These are phyloP conservation scores for Eubucco bourcierii DNA, from an alignment of 2,113 vertebrate species.

Conservation along the genomic window DNA sequence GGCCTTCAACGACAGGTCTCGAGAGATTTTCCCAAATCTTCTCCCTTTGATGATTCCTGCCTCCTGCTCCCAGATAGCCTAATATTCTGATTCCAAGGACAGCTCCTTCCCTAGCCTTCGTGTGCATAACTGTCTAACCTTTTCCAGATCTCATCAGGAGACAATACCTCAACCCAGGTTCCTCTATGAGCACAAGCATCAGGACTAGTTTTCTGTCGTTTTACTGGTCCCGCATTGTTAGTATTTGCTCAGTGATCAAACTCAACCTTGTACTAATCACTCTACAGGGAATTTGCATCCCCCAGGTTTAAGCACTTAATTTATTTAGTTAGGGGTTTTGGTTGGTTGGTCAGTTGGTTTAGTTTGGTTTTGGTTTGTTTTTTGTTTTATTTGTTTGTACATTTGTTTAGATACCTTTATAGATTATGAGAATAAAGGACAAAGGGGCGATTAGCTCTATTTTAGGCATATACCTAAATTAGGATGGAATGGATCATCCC, in stretches of 20 bases:
- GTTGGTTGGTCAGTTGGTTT: too few relatives aligned
- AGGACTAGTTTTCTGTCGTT: neutral
- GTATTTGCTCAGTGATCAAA: neutral
- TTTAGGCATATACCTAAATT: neutral
- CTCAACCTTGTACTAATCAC: neutral
- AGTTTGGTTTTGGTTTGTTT: too few relatives aligned
- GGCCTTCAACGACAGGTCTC: too few relatives aligned
- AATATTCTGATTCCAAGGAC: neutral
- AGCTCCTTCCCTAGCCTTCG: neutral
- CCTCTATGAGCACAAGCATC: neutral
- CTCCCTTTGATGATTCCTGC: neutral
- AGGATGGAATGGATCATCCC: neutral
- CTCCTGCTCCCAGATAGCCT: neutral
- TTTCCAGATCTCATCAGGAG: neutral
- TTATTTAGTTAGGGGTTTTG: too few relatives aligned
- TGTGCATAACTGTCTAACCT: neutral
- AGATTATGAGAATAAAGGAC: neutral
- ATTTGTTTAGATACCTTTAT: neutral
- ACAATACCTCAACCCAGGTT: neutral
- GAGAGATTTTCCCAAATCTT: neutral
- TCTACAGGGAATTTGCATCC: neutral
- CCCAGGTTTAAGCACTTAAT: neutral
- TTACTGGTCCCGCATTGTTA: fast-evolving
- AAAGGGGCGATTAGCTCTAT: fast-evolving
- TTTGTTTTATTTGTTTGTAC: too few relatives aligned